Base-by-base conservation (phyloP, 2,888 invertebrate genomes). In the Bembecia ichneumoniformis region DNA sequence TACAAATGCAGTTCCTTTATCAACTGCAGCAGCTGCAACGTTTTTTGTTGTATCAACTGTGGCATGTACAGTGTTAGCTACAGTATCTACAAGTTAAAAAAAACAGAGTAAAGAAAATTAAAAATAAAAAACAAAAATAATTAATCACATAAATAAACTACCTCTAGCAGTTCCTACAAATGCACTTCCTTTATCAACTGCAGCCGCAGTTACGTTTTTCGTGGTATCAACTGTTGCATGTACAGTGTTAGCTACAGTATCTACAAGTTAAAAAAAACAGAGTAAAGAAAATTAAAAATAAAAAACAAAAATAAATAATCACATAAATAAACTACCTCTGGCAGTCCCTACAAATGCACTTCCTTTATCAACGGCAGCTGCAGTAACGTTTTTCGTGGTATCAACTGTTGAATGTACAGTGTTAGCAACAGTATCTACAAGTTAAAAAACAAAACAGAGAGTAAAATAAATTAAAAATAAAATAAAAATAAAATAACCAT, bases 1-100 rank as follows among this genome's bases (percentile, higher is more conserved):
- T 52, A 72, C 59, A 17, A 73, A 58, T 17, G 65, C 55, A 9
- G 63, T 51, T 36, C 73, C 64, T 56, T 71, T 77, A 28, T 74
- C 75, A 51, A 66, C 63, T 2, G 71, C 74, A 5, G 71, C 62
- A 4, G 73, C 60, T 3, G 74, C 67, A 13, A 68, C 66, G 55
- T 66, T 74, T 59, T 77, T 81, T n/a, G 77, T 75, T 3, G 64
- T 65, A 47, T 79, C 77, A 64, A 78, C 68, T 14, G 77, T 74
- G 47, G 63, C 62, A 49, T 63, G 52, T 17, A 73, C 59, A 36
- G 77, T 71, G 50, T 62, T 74, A 46, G 68, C 53, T 35, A 76
- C 64, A 5, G 67, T 61, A 56, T 73, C 71, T 71, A 68, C 51
- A 60, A 63, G 56, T 49, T 49, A 51, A 16, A 51, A 34, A 50